Conservation (phyloP, 2,113 vertebrate species). For the Ochotona curzoniae region DNA sequence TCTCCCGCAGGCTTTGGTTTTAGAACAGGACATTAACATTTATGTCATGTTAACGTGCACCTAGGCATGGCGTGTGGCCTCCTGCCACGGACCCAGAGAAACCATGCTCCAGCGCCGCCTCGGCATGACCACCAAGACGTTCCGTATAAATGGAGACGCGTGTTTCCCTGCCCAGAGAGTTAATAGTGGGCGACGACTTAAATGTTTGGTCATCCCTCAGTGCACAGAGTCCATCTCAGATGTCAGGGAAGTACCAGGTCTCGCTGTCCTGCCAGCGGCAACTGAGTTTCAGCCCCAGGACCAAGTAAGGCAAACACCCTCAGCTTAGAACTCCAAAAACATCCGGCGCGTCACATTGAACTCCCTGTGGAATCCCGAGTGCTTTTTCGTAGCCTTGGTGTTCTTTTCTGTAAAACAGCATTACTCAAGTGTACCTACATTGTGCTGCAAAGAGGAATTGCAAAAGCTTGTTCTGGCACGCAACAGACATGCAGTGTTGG, state of each 20-base stretch:
- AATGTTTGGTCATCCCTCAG: constrained; percentile 79
- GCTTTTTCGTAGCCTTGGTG: background rate
- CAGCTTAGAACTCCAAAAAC: background rate
- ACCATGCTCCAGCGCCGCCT: constrained; percentile 63
- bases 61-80: constrained; percentile 72
- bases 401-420: background rate
- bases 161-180: constrained; percentile 79
- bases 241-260: constrained; percentile 79
- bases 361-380: background rate
- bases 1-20: constrained; percentile 74
- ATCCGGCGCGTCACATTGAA: background rate
- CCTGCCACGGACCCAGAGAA: constrained; percentile 70
- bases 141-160: constrained; percentile 72
- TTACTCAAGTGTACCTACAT: rapidly evolving
- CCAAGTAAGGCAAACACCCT: background rate
- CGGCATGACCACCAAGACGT: constrained; percentile 66
- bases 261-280: constrained; percentile 56
- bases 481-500: rapidly evolving
- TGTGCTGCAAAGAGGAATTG: background rate
- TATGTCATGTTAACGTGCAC: constrained; percentile 75
- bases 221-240: constrained; percentile 74
- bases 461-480: too few species aligned
- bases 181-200: constrained; percentile 80
- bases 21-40: constrained; percentile 79
- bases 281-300: constrained; percentile 59